Conservation (phyloP, 2,888 invertebrate species). For the Molanna angustata region DNA sequence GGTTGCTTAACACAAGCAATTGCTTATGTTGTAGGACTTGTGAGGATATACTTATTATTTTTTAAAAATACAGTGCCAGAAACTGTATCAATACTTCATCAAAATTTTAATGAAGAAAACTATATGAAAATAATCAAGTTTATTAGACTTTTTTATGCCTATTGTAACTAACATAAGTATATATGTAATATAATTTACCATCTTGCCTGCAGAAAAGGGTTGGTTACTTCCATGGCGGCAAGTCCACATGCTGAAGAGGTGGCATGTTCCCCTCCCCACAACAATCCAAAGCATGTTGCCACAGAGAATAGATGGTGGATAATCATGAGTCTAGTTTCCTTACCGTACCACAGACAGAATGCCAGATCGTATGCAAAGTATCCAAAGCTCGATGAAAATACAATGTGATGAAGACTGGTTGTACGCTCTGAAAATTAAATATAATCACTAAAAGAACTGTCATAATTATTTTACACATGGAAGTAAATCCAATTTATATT, state of each 20-base stretch:
- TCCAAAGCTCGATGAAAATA: slow-evolving; percentile 59
- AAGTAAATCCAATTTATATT: background rate
- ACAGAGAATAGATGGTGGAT: slow-evolving; percentile 55
- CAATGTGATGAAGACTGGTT: slow-evolving; percentile 42
- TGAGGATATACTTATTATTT: no score
- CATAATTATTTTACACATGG: background rate
- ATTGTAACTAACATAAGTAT: background rate
- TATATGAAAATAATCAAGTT: no score
- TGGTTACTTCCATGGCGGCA: slow-evolving; percentile 59
- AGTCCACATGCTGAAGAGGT: slow-evolving; percentile 55
- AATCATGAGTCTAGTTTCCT: slow-evolving; percentile 53
- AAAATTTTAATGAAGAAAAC: no score
- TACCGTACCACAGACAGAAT: slow-evolving; percentile 56
- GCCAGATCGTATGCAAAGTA: slow-evolving; percentile 61
- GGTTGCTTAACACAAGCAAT: no score
- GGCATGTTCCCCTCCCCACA: slow-evolving; percentile 51
- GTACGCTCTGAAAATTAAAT: slow-evolving; percentile 43
- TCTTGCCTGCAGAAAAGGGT: slow-evolving; percentile 59
- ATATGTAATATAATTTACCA: slow-evolving; percentile 48
- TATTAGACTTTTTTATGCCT: slow-evolving; percentile 16
- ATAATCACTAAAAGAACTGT: background rate
- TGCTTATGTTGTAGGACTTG: no score
- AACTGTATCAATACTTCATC: no score
- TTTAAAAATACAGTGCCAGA: no score
- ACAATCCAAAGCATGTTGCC: slow-evolving; percentile 50